Evolutionary conservation across 2,888 invertebrate genomes (phyloP), one percentile per base, ranked within the genome.

Genomic region (Nebria salina): DNA sequence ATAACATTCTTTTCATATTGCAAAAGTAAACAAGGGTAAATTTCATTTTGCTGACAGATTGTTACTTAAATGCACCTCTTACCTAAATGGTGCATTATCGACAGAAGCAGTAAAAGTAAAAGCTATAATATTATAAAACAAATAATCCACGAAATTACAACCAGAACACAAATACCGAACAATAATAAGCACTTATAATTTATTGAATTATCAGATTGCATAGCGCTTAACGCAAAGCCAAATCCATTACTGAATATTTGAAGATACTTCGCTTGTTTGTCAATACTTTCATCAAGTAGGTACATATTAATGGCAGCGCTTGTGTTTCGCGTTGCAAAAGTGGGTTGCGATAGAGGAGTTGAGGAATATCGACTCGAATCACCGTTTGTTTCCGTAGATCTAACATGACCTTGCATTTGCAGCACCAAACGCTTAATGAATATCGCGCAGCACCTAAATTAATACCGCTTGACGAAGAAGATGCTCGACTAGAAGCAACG

Each of bases 361-460:
- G 15, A n/a, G 8, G 72, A 11, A 72, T 15, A 25, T 68, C 54
- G 26, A 20, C 72, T 41, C 72, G 70, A 34, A 78, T 78, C 78
- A 75, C 75, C 79, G 75, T 79, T 79, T 79, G 72, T 79, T 79
- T 79, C 54, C 79, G 20, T 15, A 77, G 79, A 73, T 26, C 43
- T 64, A 54, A 70, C 80, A 80, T 80, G 80, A 80, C 80, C 80
- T 80, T 80, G 80, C 80, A 80, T 75, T 80, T 68, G 54, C 75
- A 65, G 79, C 65, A 25, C 74, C 75, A 8, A 66, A 64, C 64
- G 75, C 72, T 70, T 80, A 80, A 80, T 80, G 80, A 80, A 80
- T 80, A 80, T 80, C 75, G 70, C 75, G 75, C 20, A 54, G 80
- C 75, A 75, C 80, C 80, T 80, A 80, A 80, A 80, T 80, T 80